Evolutionary conservation across 2,113 vertebrate genomes (phyloP), one percentile per base, ranked within the genome.

Genomic region (Dendrocopos noguchii): DNA sequence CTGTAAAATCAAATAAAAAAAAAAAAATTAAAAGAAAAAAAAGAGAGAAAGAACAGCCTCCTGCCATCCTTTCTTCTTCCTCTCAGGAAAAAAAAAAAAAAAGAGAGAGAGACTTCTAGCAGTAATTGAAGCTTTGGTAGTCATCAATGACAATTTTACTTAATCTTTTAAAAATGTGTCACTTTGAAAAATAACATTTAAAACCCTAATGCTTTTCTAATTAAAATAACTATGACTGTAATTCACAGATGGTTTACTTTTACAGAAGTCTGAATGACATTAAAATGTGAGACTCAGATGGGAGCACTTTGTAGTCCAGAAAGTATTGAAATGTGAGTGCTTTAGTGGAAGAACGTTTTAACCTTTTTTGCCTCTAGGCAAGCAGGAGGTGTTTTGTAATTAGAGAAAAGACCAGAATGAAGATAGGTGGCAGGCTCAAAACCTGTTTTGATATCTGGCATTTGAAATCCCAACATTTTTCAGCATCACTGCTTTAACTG

Each of bases 241-340:
- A 95, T 94, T 97, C 96, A 95, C 95, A 97, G 97, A 96, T 96
- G 96, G 95, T 86, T 96, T 95, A 85, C 91, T 97, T 96, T 91
- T 86, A 75, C 67, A 85, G 57, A 47, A 96, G 87, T 95, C 91
- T 94, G 95, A 82, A 93, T 95, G 93, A 95, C 96, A 97, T 95
- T 84, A 95, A 86, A 92, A 93, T 91, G 93, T 94, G 61, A 87
- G 50, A 80, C 91, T 95, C 86, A 44, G 79, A 91, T 89, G 52
- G 95, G 82, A 95, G 84, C 77, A 50, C 67, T 87, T 71, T 96
- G 72, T 94, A 89, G 29, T 90, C 87, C 64, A 84, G 89, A 90
- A 92, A 87, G 42, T 59, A 64, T 10, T 75, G 31, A 80, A 52
- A 93, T 76, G 4, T 59, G 63, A 85, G 9, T 90, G 31, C 55